Evolutionary conservation across 2,888 invertebrate species (phyloP), one percentile per base, ranked within the genome.

Genomic region (Bombyx huttoni): DNA sequence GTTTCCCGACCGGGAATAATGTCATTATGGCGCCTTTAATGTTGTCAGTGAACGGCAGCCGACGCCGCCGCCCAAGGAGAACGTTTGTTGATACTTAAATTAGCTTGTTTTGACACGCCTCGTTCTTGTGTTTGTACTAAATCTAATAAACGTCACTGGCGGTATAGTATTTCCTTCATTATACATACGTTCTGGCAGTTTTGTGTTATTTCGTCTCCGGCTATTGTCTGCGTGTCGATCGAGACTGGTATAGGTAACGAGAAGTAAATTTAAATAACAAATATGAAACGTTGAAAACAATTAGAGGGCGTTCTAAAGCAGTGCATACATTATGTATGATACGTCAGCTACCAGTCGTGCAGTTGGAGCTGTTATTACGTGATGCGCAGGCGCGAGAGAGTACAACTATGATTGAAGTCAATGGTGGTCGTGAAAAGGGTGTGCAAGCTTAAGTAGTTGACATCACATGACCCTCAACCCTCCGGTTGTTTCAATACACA

Each of bases 61-160:
- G 68, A 72, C 69, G 76, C 73, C 66, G 66, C 86, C 87, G 86
- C 87, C 87, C 86, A 85, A 75, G 84, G 84, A 83, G 86, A 86
- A 67, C 84, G 84, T 86, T 88, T 88, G 88, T 88, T 87, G 85
- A 88, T 88, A 88, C 88, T 87, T 87, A 87, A 88, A 88, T 87
- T 87, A 85, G 86, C 80, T 82, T 86, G 85, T 85, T 87, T 85
- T 87, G 88, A 87, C 87, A 86, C 85, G 86, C 81, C 85, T 85
- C 77, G 84, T 82, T 84, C 84, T 83, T 81, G 81, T 85, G 85
- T 83, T 86, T 82, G 79, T 80, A 83, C 78, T 86, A 85, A 86
- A 87, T 87, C 83, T 86, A 86, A 87, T 86, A 85, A 86, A 84
- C 73, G 82, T 86, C 84, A 70, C 75, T 73, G 73, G 75, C 70